Base-by-base conservation (phyloP, 2,888 invertebrate genomes). In the Idaea biselata region DNA sequence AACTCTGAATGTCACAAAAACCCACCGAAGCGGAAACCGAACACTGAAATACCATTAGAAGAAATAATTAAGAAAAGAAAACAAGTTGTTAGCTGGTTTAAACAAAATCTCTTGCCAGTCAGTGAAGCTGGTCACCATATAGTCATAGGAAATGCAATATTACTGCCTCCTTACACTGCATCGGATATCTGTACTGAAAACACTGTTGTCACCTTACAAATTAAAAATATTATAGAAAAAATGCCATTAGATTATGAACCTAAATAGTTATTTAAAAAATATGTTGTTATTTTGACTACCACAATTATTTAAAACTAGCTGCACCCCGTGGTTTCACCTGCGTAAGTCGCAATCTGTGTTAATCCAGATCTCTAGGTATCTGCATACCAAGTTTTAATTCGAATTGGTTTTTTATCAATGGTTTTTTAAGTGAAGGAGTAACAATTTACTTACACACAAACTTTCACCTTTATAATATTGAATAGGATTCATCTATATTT, bases 131-230 rank as follows among this genome's bases (percentile, higher is more conserved):
- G 78, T 53, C 81, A 85, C 55, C 86, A 80, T 70, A 85, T 91
- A 65, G 65, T 81, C 53, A 77, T 91, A 68, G 87, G 87, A 4
- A 83, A 81, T 81, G 84, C 84, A 0, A 76, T 73, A 60, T 68
- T 91, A 63, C 66, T 91, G 58, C 83, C 87, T 31, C 91, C 91
- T 1, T 91, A 90, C 58, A 76, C 68, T 66, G 69, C 73, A 18
- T 72, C 68, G 56, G 83, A 88, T 73, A 82, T 91, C 65, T 87
- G 86, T 75, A 84, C 90, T 16, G 84, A 86, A 17, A 91, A 86
- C 70, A 81, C 88, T 55, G 80, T 88, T 54, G 80, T 91, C 25
- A 84, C 83, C 16, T 73, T 82, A 68, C 87, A 86, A 73, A 80
- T 90, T 61, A 84, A 73, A 66, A 86, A 82, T 73, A 70, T 90